These are phyloP conservation scores for Cecropterus lyciades DNA, from an alignment of 1,140 invertebrate genomes.

Conservation along the genomic window DNA sequence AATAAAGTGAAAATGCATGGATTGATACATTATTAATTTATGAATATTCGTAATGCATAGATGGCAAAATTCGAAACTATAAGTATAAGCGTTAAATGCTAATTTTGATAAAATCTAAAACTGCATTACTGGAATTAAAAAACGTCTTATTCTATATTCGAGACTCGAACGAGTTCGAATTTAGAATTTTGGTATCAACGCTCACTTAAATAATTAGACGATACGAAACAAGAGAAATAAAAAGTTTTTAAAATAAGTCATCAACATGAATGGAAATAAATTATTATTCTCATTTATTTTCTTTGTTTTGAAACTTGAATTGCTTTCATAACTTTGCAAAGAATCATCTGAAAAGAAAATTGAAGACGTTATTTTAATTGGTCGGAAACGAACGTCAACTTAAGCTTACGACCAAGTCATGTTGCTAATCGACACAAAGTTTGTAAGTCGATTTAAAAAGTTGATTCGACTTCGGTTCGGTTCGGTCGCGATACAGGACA, in stretches of 20 bases:
- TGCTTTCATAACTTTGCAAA: conserved; percentile 16
- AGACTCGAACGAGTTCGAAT: too few species aligned
- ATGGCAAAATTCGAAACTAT: too few species aligned
- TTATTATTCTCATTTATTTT: conserved; percentile 20
- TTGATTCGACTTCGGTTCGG: conserved; percentile 37
- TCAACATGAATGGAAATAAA: conserved; percentile 7
- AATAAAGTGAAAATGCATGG: too few species aligned
- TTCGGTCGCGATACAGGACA: conserved; percentile 42
- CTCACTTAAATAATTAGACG: background rate
- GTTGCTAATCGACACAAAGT: conserved; percentile 37
- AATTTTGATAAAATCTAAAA: too few species aligned
- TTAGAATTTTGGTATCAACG: too few species aligned
- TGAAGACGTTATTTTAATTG: conserved; percentile 18
- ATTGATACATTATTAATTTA: too few species aligned
- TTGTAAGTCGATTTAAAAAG: conserved; percentile 33
- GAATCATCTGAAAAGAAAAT: conserved; percentile 5
- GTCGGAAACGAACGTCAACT: conserved; percentile 15
- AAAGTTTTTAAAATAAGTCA: conserved; percentile 11
- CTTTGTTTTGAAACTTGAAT: conserved; percentile 19
- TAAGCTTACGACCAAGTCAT: conserved; percentile 27
- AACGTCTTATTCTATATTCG: too few species aligned
- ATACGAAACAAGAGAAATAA: background rate
- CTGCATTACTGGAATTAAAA: too few species aligned
- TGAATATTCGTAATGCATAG: too few species aligned
- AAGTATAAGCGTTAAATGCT: too few species aligned